Conservation (phyloP, 2,797 vertebrate species). For the Mallotus villosus region DNA sequence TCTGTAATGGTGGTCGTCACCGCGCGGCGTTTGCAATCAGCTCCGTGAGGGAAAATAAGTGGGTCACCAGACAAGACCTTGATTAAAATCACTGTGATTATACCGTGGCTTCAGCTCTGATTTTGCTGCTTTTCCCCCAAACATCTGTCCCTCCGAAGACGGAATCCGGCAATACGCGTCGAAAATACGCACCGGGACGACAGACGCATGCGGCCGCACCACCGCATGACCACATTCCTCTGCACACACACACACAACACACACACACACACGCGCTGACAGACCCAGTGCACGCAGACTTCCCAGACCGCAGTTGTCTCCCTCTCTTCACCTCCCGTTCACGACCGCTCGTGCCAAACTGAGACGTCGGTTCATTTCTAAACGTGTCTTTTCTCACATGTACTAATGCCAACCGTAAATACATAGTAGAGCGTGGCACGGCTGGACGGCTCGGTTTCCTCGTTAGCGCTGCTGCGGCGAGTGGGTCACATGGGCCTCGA, state of each 20-base stretch:
- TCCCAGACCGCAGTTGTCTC: not conserved
- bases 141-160: conserved; percentile 69
- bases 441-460: too few species aligned
- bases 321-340: too few species aligned
- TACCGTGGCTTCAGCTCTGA: conserved; percentile 69
- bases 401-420: too few species aligned
- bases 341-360: too few species aligned
- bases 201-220: conserved; percentile 26
- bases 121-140: conserved; percentile 72
- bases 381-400: too few species aligned
- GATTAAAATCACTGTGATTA: conserved; percentile 80
- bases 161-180: conserved; percentile 39
- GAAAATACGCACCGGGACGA: conserved; percentile 34
- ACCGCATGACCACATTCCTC: not conserved
- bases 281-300: conserved; percentile 2
- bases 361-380: too few species aligned
- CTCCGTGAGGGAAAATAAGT: conserved; percentile 69
- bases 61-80: conserved; percentile 74
- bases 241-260: not conserved
- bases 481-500: too few species aligned
- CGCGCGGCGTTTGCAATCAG: conserved; percentile 73
- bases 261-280: conserved; percentile 18
- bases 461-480: too few species aligned
- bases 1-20: conserved; percentile 67
- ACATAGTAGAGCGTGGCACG: too few species aligned